A percentile compares a stretch with the other conserved stretches of the same genome.
These are phyloP conservation scores for Stenchaetothrips biformis DNA, from an alignment of 2,888 invertebrate species.

Conservation along the genomic window DNA sequence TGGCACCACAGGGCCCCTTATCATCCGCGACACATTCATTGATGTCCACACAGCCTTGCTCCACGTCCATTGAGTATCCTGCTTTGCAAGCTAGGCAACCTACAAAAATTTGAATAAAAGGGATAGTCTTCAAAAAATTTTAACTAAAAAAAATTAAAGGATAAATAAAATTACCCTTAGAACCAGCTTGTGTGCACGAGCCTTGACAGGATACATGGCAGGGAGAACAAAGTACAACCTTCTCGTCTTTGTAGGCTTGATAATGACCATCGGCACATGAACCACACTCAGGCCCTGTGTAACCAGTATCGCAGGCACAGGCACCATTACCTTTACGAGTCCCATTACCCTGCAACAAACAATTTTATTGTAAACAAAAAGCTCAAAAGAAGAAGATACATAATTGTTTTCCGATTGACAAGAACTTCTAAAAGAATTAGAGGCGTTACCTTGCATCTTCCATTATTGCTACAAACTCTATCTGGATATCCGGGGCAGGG, in stretches of 20 bases:
- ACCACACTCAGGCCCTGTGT: constrained; percentile 70
- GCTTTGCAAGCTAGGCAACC: constrained; percentile 59
- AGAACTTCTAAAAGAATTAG: not conserved
- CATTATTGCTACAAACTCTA: constrained; percentile 74
- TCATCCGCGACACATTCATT: constrained; percentile 70
- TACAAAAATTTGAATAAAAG: constrained; percentile 35
- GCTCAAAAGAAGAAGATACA: constrained; percentile 26
- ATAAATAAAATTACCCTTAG: constrained; percentile 51
- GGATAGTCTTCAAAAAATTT: not conserved
- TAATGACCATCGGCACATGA: constrained; percentile 71
- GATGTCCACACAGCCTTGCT: constrained; percentile 75
- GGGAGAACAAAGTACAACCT: constrained; percentile 66
- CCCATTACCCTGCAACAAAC: constrained; percentile 63
- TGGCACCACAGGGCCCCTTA: constrained; percentile 49
- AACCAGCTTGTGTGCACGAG: constrained; percentile 68
- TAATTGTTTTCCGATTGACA: not conserved
- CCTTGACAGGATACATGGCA: constrained; percentile 78
- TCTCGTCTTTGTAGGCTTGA: constrained; percentile 66
- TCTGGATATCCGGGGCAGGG: constrained; percentile 72
- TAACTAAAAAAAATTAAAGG: not conserved
- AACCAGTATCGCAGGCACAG: constrained; percentile 81
- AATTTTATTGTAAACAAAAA: not conserved
- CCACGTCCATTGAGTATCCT: constrained; percentile 70
- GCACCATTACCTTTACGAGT: constrained; percentile 89
- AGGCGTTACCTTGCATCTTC: constrained; percentile 59